These are phyloP conservation scores for Platalea minor DNA, from an alignment of 2,797 vertebrate species.

Conservation along the genomic window DNA sequence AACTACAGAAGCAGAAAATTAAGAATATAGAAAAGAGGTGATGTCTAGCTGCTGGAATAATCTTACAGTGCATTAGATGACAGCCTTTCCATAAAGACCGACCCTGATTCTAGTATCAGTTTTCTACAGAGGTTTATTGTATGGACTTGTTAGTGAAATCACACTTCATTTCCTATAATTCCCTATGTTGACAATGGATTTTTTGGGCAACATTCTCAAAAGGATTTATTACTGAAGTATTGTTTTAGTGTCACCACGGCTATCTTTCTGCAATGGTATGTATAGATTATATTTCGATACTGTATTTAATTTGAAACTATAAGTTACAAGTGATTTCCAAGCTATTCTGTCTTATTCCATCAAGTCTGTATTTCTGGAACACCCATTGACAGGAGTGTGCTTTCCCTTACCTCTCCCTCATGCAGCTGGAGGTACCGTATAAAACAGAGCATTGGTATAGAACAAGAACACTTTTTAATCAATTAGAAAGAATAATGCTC, in stretches of 20 bases:
- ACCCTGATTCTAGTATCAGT: background rate
- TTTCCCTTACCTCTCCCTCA: background rate
- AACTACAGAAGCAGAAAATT: background rate
- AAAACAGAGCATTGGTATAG: background rate
- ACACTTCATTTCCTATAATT: background rate
- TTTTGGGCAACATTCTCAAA: background rate
- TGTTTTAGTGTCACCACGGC: background rate
- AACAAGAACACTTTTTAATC: slow-evolving; percentile 29
- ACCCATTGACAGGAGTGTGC: background rate
- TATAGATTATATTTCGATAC: background rate
- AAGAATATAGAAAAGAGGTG: background rate
- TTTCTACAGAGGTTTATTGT: background rate
- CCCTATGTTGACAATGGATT: background rate
- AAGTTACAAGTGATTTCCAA: background rate
- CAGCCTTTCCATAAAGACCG: background rate
- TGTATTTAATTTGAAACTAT: background rate
- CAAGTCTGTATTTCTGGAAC: background rate
- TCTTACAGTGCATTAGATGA: background rate
- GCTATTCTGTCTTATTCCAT: background rate
- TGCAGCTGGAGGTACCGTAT: background rate
- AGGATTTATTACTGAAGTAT: background rate
- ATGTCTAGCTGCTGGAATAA: background rate
- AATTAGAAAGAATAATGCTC: slow-evolving; percentile 26
- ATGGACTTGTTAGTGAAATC: background rate
- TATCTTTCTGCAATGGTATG: background rate